phyloP scores from a whole-genome alignment of 2,113 vertebrate genomes.

The Scytalopus superciliaris region DNA sequence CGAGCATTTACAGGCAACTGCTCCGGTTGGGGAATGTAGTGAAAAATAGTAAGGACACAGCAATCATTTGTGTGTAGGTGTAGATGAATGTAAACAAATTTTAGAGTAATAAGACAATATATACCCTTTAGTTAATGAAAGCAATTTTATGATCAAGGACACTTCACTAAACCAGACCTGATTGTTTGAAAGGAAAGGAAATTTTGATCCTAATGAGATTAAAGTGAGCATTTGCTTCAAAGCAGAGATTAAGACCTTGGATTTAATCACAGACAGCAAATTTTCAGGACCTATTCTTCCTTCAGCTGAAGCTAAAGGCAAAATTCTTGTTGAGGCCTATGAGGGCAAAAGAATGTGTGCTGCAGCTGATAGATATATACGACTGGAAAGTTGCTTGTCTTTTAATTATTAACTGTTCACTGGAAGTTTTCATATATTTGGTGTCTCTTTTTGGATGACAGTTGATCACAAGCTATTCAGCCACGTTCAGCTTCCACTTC shows the following conservation, averaged over 20 bases:
- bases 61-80: not conserved
- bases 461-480: not conserved
- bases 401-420: not conserved
- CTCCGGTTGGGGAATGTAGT: not conserved
- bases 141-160: not conserved
- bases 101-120: not conserved
- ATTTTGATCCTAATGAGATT: conserved; percentile 41
- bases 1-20: too few species aligned
- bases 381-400: not conserved
- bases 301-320: not conserved
- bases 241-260: not conserved
- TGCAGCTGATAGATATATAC: not conserved
- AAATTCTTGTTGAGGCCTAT: not conserved
- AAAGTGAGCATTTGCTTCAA: not conserved
- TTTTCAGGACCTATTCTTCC: not conserved
- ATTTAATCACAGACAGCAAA: not conserved
- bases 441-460: not conserved
- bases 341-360: not conserved
- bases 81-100: not conserved
- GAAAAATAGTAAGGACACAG: not conserved
- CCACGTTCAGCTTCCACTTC: not conserved
- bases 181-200: conserved; percentile 17
- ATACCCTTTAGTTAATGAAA: not conserved
- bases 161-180: conserved; percentile 2
- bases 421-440: not conserved